Conservation (phyloP, 2,888 invertebrate species). For the Drosophila meridiana region DNA sequence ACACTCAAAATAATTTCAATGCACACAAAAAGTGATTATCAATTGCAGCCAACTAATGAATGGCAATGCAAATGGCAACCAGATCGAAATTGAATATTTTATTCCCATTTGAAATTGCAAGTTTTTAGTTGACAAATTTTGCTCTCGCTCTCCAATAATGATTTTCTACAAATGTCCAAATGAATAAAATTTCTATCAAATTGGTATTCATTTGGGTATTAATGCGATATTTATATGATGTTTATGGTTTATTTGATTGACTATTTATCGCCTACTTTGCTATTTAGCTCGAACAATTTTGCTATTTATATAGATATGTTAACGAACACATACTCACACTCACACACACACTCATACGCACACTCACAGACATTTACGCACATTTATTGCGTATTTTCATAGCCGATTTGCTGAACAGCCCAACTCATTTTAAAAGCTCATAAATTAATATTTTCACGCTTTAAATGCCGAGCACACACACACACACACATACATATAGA, state of each 20-base stretch:
- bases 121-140: neutral
- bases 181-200: slow-evolving; percentile 10
- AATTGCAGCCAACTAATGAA: neutral
- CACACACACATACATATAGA: slow-evolving; percentile 34
- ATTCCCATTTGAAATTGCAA: neutral
- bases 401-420: slow-evolving; percentile 53
- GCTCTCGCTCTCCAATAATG: neutral
- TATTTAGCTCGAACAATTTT: slow-evolving; percentile 54
- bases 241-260: slow-evolving; percentile 57
- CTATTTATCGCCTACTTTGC: slow-evolving; percentile 41
- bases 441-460: slow-evolving; percentile 79
- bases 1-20: neutral
- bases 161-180: neutral
- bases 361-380: neutral
- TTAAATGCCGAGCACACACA: slow-evolving; percentile 62
- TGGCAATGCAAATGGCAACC: neutral
- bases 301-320: slow-evolving; percentile 55
- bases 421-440: slow-evolving; percentile 68
- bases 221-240: slow-evolving; percentile 51
- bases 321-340: neutral
- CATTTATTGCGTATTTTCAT: slow-evolving; percentile 60
- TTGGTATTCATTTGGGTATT: slow-evolving; percentile 45
- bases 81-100: neutral
- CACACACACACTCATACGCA: slow-evolving; percentile 2
- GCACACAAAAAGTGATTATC: neutral